Evolutionary conservation across 2,888 invertebrate species (phyloP).

Genomic region (Limenitis camilla): DNA sequence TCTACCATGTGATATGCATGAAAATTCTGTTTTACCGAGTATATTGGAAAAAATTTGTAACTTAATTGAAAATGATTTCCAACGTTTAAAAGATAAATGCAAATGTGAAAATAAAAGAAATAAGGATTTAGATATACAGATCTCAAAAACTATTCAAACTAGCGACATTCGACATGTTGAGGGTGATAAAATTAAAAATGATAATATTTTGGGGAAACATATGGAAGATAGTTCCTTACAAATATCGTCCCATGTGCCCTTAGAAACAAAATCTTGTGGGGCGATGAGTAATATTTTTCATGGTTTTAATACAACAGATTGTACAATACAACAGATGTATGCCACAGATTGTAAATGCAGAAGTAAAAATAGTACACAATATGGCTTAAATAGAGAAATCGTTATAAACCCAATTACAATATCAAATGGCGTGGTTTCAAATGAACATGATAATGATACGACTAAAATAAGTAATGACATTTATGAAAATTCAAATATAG

Average conservation of each 20-base stretch:
- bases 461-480: neutral
- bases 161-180: constrained; percentile 9
- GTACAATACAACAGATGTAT: constrained; percentile 24
- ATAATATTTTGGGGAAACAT: neutral
- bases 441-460: neutral
- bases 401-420: constrained; percentile 24
- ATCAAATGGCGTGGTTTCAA: neutral
- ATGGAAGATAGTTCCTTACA: neutral
- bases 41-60: constrained; percentile 50
- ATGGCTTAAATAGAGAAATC: constrained; percentile 6
- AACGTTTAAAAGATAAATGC: constrained; percentile 39
- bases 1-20: constrained; percentile 30
- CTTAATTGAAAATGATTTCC: constrained; percentile 48
- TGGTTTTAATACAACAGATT: constrained; percentile 28
- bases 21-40: constrained; percentile 42
- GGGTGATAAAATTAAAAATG: constrained; percentile 1
- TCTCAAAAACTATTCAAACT: constrained; percentile 1
- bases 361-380: constrained; percentile 6
- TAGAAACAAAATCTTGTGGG: constrained; percentile 43
- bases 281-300: constrained; percentile 26
- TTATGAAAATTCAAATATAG: neutral
- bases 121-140: constrained; percentile 2
- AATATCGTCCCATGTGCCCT: neutral
- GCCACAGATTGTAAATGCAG: constrained; percentile 29
- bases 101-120: constrained; percentile 6